phyloP scores from a whole-genome alignment of 2,113 vertebrate species.

The Condylura cristata region DNA sequence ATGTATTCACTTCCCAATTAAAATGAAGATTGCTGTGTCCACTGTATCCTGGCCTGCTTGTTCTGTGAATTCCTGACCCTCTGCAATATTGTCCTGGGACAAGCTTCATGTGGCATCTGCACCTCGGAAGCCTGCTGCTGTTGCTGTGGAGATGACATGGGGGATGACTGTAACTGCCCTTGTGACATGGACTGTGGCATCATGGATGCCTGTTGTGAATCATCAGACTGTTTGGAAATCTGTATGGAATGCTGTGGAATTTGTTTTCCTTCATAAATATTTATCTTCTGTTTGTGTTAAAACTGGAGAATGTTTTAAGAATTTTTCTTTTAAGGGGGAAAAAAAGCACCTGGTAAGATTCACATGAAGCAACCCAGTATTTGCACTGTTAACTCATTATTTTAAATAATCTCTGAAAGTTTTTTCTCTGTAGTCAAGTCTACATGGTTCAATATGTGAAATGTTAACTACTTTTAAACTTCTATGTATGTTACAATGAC shows the following conservation, averaged over 20 bases:
- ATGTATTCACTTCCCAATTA: not conserved
- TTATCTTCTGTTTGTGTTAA: slow-evolving; percentile 79
- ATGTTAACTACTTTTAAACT: slow-evolving; percentile 74
- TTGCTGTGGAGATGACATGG: slow-evolving; percentile 94
- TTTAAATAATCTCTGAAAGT: slow-evolving; percentile 69
- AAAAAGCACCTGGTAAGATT: slow-evolving; percentile 80
- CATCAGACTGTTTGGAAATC: slow-evolving; percentile 98
- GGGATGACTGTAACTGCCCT: slow-evolving; percentile 90
- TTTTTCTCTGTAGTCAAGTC: slow-evolving; percentile 68
- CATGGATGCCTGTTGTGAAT: slow-evolving; percentile 99
- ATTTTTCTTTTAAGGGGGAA: slow-evolving; percentile 31
- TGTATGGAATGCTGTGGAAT: slow-evolving; percentile 99
- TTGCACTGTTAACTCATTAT: slow-evolving; percentile 85
- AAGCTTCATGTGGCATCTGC: slow-evolving; percentile 95
- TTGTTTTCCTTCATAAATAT: slow-evolving; percentile 95
- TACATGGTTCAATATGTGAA: slow-evolving; percentile 82
- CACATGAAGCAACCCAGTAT: slow-evolving; percentile 75
- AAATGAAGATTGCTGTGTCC: slow-evolving; percentile 95
- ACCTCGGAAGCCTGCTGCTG: slow-evolving; percentile 93
- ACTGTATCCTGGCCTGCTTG: slow-evolving; percentile 98
- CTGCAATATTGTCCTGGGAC: slow-evolving; percentile 96
- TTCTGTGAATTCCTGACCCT: slow-evolving; percentile 98
- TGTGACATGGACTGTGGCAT: slow-evolving; percentile 97
- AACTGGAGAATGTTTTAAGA: slow-evolving; percentile 85
- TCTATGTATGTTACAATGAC: slow-evolving; percentile 63